Evolutionary conservation across 2,113 vertebrate species (phyloP).

Genomic region (Leiothrix lutea): DNA sequence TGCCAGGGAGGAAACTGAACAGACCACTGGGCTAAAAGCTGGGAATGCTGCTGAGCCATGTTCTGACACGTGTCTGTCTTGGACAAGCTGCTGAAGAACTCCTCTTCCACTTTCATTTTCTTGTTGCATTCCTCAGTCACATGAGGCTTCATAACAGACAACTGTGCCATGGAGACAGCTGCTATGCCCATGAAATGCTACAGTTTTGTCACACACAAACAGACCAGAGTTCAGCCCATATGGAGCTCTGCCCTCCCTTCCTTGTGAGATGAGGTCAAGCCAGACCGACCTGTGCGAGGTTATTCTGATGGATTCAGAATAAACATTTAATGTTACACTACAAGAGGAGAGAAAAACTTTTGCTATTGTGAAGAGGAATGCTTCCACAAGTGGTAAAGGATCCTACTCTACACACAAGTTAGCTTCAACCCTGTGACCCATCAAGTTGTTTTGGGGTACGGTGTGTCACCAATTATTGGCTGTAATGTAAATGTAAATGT

Average conservation of each 20-base stretch:
- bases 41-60: neutral
- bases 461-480: neutral
- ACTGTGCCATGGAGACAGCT: no score
- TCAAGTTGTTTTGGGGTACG: rapidly evolving
- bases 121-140: neutral
- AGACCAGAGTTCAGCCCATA: neutral
- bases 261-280: neutral
- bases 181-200: neutral
- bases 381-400: neutral
- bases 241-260: neutral
- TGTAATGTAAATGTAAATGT: neutral
- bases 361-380: neutral
- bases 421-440: neutral
- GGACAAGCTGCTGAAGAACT: neutral
- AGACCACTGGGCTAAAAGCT: neutral
- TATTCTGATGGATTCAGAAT: neutral
- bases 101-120: neutral
- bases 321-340: neutral
- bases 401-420: neutral
- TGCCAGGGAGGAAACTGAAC: neutral
- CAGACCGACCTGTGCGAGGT: neutral
- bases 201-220: neutral
- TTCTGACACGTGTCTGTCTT: neutral
- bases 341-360: neutral
- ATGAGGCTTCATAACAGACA: neutral